phyloP scores from a whole-genome alignment of 2,113 vertebrate genomes.

The Cichladusa arquata region DNA sequence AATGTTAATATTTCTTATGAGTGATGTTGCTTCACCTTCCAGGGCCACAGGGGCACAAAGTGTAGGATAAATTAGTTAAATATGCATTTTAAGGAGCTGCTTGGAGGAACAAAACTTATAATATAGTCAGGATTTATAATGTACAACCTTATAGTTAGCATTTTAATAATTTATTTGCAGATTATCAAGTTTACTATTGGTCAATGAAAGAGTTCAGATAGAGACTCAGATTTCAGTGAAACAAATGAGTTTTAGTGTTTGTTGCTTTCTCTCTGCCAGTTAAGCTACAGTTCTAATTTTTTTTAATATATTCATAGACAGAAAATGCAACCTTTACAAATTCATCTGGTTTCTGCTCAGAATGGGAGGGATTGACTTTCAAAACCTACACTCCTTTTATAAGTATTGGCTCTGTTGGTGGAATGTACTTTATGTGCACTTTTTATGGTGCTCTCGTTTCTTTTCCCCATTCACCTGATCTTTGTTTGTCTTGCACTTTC shows the following conservation, averaged over 20 bases:
- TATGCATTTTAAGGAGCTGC: constrained; percentile 62
- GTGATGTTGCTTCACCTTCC: constrained; percentile 62
- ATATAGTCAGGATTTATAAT: constrained; percentile 34
- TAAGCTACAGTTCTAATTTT: background rate
- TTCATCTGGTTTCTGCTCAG: constrained; percentile 26
- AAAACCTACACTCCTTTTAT: constrained; percentile 12
- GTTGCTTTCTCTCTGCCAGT: background rate
- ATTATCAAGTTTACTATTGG: constrained; percentile 39
- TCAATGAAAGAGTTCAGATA: background rate
- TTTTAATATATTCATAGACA: background rate
- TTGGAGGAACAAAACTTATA: constrained; percentile 46
- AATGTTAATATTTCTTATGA: constrained; percentile 78
- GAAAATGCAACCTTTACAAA: background rate
- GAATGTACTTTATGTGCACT: constrained; percentile 20
- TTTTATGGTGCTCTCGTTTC: constrained; percentile 37
- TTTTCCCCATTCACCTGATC: constrained; percentile 60
- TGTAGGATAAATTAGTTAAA: constrained; percentile 66
- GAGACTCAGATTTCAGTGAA: background rate
- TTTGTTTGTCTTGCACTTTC: constrained; percentile 57
- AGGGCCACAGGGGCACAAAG: constrained; percentile 71
- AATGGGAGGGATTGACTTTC: constrained; percentile 6
- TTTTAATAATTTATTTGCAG: constrained; percentile 67
- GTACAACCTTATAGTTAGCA: constrained; percentile 37
- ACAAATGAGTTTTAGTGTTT: background rate
- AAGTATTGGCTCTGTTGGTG: constrained; percentile 8